phyloP scores from a whole-genome alignment of 2,113 vertebrate genomes.

The Austrofundulus limnaeus region DNA sequence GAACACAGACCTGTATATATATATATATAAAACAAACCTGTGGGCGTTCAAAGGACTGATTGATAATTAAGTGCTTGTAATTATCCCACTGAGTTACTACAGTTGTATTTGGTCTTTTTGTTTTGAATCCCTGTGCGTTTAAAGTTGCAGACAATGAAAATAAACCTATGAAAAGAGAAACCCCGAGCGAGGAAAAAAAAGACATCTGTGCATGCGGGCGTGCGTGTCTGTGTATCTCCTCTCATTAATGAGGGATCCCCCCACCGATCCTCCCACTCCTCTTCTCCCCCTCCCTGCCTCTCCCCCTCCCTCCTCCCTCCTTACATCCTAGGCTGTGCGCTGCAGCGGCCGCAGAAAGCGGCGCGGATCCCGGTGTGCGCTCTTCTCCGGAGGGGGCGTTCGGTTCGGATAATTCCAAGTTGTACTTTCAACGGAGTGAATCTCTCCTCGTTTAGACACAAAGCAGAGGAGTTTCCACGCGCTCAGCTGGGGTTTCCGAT shows the following conservation, averaged over 20 bases:
- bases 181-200: background rate
- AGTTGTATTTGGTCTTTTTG: no score
- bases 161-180: background rate
- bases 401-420: constrained; percentile 23
- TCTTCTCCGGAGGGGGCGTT: constrained; percentile 31
- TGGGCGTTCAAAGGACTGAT: no score
- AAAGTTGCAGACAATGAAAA: background rate
- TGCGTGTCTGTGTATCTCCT: constrained; percentile 5
- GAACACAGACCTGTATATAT: no score
- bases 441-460: background rate
- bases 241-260: constrained; percentile 33
- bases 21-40: no score
- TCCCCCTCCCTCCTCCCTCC: constrained; percentile 30
- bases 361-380: constrained; percentile 46
- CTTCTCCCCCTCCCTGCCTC: background rate
- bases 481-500: constrained; percentile 9
- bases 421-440: constrained; percentile 37
- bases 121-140: background rate
- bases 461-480: background rate
- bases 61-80: no score
- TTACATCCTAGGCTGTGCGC: constrained; percentile 59
- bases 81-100: no score
- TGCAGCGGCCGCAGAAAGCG: constrained; percentile 60
- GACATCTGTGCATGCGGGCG: constrained; percentile 26
- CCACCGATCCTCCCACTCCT: background rate